Evolutionary conservation across 2,113 vertebrate genomes (phyloP).

Genomic region (Pao palembangensis): DNA sequence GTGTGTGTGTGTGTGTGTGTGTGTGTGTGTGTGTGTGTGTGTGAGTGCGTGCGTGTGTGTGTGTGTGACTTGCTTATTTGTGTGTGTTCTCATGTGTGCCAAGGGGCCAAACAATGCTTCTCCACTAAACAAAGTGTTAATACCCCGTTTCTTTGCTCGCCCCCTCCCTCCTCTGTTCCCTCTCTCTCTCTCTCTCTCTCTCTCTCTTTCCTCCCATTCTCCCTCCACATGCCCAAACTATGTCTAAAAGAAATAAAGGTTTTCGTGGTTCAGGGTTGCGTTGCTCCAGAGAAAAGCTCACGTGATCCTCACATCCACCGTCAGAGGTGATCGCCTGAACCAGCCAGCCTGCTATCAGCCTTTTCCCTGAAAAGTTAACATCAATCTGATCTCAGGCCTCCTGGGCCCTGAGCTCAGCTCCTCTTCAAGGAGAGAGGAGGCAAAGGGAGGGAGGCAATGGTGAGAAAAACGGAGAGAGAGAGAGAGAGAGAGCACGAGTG

Average conservation of each 20-base stretch:
- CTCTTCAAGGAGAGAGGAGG: constrained; percentile 21
- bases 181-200: constrained; percentile 8
- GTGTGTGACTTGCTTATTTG: constrained; percentile 31
- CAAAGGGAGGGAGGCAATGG: constrained; percentile 1
- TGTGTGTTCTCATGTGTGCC: constrained; percentile 39
- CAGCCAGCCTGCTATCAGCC: constrained; percentile 32
- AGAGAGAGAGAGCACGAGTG: not conserved
- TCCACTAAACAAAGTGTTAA: constrained; percentile 61
- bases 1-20: constrained; percentile 23
- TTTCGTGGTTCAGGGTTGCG: not conserved
- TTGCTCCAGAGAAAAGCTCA: not conserved
- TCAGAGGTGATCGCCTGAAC: constrained; percentile 41
- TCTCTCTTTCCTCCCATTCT: constrained; percentile 13
- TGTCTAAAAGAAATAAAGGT: not conserved
- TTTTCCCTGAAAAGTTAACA: constrained; percentile 45
- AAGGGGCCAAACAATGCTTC: constrained; percentile 56
- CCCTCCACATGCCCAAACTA: not conserved
- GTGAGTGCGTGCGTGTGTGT: constrained; percentile 14
- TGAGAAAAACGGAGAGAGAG: not conserved
- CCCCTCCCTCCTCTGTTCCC: constrained; percentile 10
- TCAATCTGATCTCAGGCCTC: constrained; percentile 54
- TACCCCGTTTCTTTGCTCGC: constrained; percentile 54
- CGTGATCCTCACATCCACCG: constrained; percentile 18
- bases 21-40: constrained; percentile 17
- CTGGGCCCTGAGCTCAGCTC: constrained; percentile 48